A percentile compares a stretch with the other conserved stretches of the same genome.
Conservation (phyloP, 53 echinoderm and acorn worm species). For the Luidia sarsii region DNA sequence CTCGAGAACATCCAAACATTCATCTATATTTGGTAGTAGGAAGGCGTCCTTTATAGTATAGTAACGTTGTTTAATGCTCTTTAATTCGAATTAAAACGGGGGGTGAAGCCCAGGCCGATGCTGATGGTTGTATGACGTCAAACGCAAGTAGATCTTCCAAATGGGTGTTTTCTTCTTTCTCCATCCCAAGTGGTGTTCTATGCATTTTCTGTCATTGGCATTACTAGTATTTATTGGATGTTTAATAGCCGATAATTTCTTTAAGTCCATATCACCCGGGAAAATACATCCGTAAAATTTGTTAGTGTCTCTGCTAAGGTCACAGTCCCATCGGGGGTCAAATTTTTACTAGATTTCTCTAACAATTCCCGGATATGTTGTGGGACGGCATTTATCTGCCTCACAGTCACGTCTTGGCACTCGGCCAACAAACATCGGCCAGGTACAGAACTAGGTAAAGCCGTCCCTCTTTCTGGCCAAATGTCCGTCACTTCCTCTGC, state of each 20-base stretch:
- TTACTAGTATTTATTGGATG: conserved; percentile 1
- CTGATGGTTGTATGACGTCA: not conserved
- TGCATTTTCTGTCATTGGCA: not conserved
- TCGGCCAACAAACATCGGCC: no score
- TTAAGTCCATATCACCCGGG: conserved; percentile 5
- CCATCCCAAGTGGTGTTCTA: conserved; percentile 2
- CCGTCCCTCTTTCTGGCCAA: not conserved
- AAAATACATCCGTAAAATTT: not conserved
- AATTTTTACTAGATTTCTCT: not conserved
- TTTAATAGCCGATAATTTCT: not conserved
- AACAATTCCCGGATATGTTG: not conserved
- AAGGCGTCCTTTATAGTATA: conserved; percentile 1
- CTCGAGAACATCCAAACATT: conserved; percentile 47
- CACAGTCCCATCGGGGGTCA: not conserved
- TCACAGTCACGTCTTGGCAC: not conserved
- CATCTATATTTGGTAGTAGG: conserved; percentile 39
- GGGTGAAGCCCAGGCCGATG: not conserved
- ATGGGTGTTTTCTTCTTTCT: not conserved
- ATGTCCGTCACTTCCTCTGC: not conserved
- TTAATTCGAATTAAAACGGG: not conserved
- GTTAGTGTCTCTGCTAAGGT: conserved; percentile 1
- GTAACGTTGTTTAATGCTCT: conserved; percentile 14
- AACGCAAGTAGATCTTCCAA: no score
- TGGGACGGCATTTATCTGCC: not conserved
- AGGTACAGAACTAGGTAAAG: no score